Conservation (phyloP, 2,888 invertebrate genomes). For the Perizoma flavofasciatum region DNA sequence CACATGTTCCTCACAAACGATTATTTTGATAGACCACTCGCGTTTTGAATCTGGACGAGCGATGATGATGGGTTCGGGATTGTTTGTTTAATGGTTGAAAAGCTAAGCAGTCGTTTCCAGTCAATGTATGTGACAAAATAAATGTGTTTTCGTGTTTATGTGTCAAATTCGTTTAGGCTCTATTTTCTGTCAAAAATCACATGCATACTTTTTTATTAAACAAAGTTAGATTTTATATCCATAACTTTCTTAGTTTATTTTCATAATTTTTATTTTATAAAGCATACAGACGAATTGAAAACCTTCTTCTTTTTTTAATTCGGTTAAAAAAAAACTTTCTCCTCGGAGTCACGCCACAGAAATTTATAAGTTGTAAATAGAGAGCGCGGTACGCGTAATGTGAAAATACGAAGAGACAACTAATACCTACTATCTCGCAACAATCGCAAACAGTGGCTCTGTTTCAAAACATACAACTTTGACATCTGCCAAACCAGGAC, state of each 20-base stretch:
- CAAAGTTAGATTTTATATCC: too few species aligned
- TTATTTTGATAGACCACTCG: conserved; percentile 68
- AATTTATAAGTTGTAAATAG: conserved; percentile 28
- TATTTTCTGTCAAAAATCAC: background rate
- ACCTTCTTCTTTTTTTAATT: too few species aligned
- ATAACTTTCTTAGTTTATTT: conserved; percentile 14
- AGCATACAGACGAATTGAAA: conserved; percentile 2
- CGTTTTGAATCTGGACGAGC: conserved; percentile 41
- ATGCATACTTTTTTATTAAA: too few species aligned
- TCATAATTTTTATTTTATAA: conserved; percentile 14
- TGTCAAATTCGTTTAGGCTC: background rate
- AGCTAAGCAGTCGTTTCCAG: conserved; percentile 1
- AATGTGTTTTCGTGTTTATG: conserved; percentile 14
- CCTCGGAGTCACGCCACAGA: conserved; percentile 18
- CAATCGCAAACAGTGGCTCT: conserved; percentile 72
- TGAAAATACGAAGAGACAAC: conserved; percentile 49
- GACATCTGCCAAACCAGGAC: conserved; percentile 83
- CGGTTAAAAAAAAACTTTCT: too few species aligned
- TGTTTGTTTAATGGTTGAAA: conserved; percentile 27
- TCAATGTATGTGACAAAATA: conserved; percentile 13
- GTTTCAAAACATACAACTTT: conserved; percentile 83
- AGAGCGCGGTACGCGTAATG: conserved; percentile 23
- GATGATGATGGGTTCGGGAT: conserved; percentile 15
- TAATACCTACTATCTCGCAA: conserved; percentile 68
- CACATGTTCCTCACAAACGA: conserved; percentile 67